Evolutionary conservation across 1,140 invertebrate species (phyloP), one percentile per base, ranked within the genome.

Genomic region (Aphelenchoides fujianensis): DNA sequence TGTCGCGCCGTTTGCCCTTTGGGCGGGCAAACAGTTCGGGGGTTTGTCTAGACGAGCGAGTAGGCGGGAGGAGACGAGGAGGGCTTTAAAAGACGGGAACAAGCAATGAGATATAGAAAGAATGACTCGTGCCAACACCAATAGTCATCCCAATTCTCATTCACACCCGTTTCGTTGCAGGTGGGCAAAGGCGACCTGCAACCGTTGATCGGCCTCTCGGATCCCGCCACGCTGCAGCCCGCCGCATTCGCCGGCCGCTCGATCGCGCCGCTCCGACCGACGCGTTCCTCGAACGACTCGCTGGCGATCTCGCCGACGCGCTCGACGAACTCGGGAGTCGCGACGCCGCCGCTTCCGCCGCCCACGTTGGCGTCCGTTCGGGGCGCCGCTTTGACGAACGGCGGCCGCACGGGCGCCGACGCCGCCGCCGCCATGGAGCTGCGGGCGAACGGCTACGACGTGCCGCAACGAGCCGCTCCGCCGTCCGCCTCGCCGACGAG

Each of bases 101-200:
- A n/a, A n/a, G n/a, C n/a, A n/a, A n/a, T n/a, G n/a, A n/a, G n/a
- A n/a, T n/a, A n/a, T n/a, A n/a, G n/a, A n/a, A n/a, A n/a, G n/a
- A n/a, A n/a, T n/a, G n/a, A n/a, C n/a, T n/a, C n/a, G n/a, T n/a
- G n/a, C n/a, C n/a, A n/a, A n/a, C n/a, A n/a, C n/a, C n/a, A n/a
- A n/a, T n/a, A n/a, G n/a, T n/a, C n/a, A n/a, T n/a, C n/a, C n/a
- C n/a, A n/a, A n/a, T n/a, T n/a, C n/a, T n/a, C 23, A 48, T n/a
- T 48, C 41, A 48, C 12, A 30, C 34, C 55, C 28, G 30, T 36
- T 35, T 31, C 2, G 2, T 61, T 66, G 23, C 63, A 66, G 63
- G 63, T 66, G 32, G 31, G 31, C 27, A 66, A 66, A 66, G 12
- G 12, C 7, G 63, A 66, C 31, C 30, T 66, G 31, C 36, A 12